These are phyloP conservation scores for Dicyrtoma fusca DNA, from an alignment of 2,888 invertebrate species.

Conservation along the genomic window DNA sequence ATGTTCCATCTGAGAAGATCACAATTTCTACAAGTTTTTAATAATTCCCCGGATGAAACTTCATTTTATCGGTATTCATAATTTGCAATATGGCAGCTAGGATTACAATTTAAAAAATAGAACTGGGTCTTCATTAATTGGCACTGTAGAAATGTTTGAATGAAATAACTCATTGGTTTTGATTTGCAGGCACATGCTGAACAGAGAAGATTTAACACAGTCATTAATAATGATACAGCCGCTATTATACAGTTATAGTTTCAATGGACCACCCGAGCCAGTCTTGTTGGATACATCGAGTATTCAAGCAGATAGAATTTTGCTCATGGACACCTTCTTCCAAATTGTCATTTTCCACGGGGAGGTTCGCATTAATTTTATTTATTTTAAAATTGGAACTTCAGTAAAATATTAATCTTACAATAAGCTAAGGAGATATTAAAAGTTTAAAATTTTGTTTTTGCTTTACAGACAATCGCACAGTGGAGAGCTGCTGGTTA, in stretches of 20 bases:
- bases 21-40: constrained; percentile 99
- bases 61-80: constrained; percentile 83
- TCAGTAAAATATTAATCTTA: background rate
- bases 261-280: constrained; percentile 96
- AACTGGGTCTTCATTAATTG: no score
- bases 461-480: constrained; percentile 80
- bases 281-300: constrained; percentile 96
- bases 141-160: background rate
- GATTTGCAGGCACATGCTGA: constrained; percentile 81
- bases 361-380: constrained; percentile 68
- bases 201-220: constrained; percentile 96
- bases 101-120: no score
- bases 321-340: constrained; percentile 99
- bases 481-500: constrained; percentile 96
- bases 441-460: background rate
- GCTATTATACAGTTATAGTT: constrained; percentile 96
- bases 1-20: constrained; percentile 99
- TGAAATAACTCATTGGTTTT: background rate
- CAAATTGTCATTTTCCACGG: constrained; percentile 99
- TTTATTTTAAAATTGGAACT: background rate
- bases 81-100: no score
- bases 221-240: constrained; percentile 99
- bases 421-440: background rate
- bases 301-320: constrained; percentile 94
- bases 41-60: constrained; percentile 99